Evolutionary conservation across 2,888 invertebrate genomes (phyloP).

Genomic region (Teinopalpus imperialis): DNA sequence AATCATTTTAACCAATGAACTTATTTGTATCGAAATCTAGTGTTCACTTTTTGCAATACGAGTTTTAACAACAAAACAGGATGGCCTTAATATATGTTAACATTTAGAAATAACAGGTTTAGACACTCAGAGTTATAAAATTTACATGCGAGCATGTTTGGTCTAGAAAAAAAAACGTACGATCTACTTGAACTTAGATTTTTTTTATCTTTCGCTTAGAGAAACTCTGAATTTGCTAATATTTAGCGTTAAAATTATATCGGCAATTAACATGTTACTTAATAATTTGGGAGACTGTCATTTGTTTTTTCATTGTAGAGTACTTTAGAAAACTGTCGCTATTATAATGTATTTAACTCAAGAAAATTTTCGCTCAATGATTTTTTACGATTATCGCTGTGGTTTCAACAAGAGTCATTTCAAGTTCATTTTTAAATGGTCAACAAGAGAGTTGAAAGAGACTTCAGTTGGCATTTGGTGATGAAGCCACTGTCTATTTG

Average conservation of each 20-base stretch:
- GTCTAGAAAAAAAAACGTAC: conserved; percentile 21
- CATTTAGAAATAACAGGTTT: conserved; percentile 36
- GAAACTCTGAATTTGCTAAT: not conserved
- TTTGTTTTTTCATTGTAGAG: too few species aligned
- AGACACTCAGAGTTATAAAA: conserved; percentile 30
- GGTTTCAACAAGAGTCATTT: too few species aligned
- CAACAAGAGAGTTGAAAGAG: too few species aligned
- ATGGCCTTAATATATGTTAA: conserved; percentile 32
- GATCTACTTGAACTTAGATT: conserved; percentile 14
- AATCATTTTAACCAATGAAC: conserved; percentile 16
- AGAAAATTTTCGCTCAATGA: too few species aligned
- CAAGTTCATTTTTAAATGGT: too few species aligned
- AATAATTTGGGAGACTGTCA: too few species aligned
- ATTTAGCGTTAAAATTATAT: not conserved
- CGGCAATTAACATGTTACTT: too few species aligned
- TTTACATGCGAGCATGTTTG: conserved; percentile 21
- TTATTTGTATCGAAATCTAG: conserved; percentile 18
- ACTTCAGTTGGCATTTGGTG: too few species aligned
- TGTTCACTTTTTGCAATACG: conserved; percentile 28
- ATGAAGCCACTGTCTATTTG: too few species aligned
- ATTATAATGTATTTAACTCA: too few species aligned
- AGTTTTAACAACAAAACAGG: conserved; percentile 30
- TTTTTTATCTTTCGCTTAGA: not conserved
- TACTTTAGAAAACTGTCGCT: too few species aligned
- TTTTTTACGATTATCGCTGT: too few species aligned